Evolutionary conservation across 2,113 vertebrate genomes (phyloP).

Genomic region (Hippocampus zosterae): DNA sequence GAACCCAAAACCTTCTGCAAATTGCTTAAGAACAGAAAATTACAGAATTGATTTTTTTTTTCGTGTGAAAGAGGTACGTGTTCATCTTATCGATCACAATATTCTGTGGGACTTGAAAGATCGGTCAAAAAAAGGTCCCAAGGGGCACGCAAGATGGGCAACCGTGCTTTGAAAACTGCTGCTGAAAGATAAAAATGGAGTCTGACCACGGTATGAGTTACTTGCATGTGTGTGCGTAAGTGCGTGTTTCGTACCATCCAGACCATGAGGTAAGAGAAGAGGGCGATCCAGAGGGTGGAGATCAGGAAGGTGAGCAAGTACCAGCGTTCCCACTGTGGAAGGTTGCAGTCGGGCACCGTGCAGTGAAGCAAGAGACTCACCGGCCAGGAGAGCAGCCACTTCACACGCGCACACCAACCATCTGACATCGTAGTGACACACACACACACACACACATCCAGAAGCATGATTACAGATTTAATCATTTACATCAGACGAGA

Average conservation of each 20-base stretch:
- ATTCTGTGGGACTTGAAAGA: no score
- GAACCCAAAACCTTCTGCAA: no score
- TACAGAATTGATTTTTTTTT: no score
- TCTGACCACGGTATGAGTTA: neutral
- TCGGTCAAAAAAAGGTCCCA: no score
- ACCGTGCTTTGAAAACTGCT: no score
- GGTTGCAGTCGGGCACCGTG: slow-evolving; percentile 72
- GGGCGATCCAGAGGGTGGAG: slow-evolving; percentile 77
- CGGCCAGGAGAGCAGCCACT: slow-evolving; percentile 76
- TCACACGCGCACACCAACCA: slow-evolving; percentile 50
- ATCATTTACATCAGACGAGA: neutral
- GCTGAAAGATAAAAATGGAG: neutral
- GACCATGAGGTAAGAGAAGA: slow-evolving; percentile 83
- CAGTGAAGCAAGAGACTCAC: slow-evolving; percentile 67
- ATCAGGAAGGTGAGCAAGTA: slow-evolving; percentile 74
- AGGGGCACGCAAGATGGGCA: no score
- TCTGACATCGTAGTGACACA: slow-evolving; percentile 39
- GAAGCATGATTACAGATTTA: slow-evolving; percentile 25
- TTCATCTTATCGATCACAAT: no score
- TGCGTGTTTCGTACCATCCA: slow-evolving; percentile 73
- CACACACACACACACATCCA: neutral
- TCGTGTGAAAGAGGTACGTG: no score
- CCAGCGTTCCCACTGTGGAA: slow-evolving; percentile 71
- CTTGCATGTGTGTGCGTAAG: neutral
- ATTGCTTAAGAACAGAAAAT: no score